Evolutionary conservation across 2,888 invertebrate genomes (phyloP).

Genomic region (Drosophila hamatofila): DNA sequence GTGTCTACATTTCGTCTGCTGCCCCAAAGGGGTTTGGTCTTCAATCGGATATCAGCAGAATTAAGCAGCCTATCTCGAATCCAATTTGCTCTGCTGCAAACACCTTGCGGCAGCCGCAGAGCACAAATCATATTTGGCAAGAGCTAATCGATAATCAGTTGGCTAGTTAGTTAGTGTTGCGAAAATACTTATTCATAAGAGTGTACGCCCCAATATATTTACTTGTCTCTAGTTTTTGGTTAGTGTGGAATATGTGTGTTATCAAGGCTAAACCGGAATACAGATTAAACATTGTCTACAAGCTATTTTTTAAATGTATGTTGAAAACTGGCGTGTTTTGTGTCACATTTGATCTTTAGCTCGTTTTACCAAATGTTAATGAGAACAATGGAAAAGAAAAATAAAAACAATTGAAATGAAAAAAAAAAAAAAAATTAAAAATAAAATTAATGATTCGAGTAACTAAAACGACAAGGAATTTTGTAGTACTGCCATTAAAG

Average conservation of each 20-base stretch:
- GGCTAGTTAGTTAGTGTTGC: slow-evolving; percentile 1
- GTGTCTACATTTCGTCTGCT: slow-evolving; percentile 1
- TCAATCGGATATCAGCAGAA: slow-evolving; percentile 3
- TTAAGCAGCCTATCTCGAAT: slow-evolving; percentile 11
- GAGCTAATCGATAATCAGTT: slow-evolving; percentile 5
- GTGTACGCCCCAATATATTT: not conserved
- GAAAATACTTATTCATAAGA: not conserved
- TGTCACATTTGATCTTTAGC: not conserved
- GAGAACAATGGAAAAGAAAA: no score
- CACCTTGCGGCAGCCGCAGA: not conserved
- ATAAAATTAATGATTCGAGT: no score
- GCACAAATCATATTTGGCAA: slow-evolving; percentile 18
- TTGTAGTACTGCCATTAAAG: no score
- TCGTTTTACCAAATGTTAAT: not conserved
- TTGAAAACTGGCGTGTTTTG: not conserved
- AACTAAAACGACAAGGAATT: no score
- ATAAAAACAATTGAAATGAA: not conserved
- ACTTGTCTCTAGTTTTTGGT: not conserved
- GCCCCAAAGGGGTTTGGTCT: slow-evolving; percentile 2
- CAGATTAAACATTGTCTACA: not conserved
- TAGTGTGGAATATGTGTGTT: not conserved
- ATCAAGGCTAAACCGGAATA: not conserved
- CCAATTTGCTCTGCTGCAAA: slow-evolving; percentile 16
- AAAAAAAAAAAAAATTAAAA: no score
- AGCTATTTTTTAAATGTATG: not conserved